Base-by-base conservation (phyloP, 2,888 invertebrate species). In the Rhamphomyia laevipes region DNA sequence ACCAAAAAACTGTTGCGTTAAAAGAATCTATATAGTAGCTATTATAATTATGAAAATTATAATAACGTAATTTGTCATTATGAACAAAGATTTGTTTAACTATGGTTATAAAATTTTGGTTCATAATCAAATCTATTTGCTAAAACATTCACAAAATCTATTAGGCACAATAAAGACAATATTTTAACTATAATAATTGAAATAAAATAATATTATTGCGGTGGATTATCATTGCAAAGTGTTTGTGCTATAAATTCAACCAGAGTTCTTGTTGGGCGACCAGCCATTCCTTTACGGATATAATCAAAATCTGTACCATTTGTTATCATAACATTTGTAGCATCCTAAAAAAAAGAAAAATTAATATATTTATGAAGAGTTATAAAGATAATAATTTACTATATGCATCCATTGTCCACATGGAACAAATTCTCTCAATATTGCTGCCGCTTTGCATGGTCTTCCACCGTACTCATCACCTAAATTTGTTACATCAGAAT, bases 251-350 rank as follows among this genome's bases (percentile, higher is more conserved):
- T 65, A 56, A 86, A 77, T 62, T 84, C 82, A 6, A 85, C 78
- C 13, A 86, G 60, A 0, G 86, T 86, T 47, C 86, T 70, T 0
- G 84, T 84, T 5, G 86, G 86, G n/a, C 86, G 72, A 13, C 86
- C 86, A 27, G 83, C 77, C 82, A 84, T 82, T 16, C 84, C 84
- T 43, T 72, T 68, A 1, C 73, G 66, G 38, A 84, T 64, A 58
- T 84, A 84, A 1, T 77, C 69, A 53, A 73, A 76, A 52, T 79
- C 77, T 16, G 68, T 66, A 35, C 82, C 84, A 56, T 77, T 77
- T 44, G 83, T 80, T 48, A 75, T 73, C 73, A 85, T 82, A 1
- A 86, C 82, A 56, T 86, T 86, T 54, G 82, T 82, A 2, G 84
- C 86, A 65, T 90, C 68, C 69, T 68, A 30, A 5, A 56, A 31